Evolutionary conservation across 2,888 invertebrate genomes (phyloP), one percentile per base, ranked within the genome.

Genomic region (Drosophila merina): DNA sequence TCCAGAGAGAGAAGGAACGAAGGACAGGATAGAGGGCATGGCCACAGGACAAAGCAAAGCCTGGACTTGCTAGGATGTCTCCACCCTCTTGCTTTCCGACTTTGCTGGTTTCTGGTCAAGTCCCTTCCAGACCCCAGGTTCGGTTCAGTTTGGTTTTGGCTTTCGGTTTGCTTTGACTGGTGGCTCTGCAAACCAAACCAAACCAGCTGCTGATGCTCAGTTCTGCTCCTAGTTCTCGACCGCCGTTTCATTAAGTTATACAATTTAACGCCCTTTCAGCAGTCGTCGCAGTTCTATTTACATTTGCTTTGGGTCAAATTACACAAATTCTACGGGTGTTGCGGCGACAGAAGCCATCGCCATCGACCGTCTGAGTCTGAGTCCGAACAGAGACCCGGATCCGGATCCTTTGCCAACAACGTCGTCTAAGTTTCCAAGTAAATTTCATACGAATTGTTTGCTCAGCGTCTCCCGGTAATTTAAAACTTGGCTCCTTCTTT

Each of bases 251-350:
- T 90, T 90, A 90, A 90, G 89, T 90, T 89, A 88, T 86, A 87
- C 88, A 86, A 87, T 79, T 79, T 78, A 80, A 86, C 82, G 83
- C 86, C 82, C 82, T 81, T 80, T 79, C 79, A 76, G 76, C 75
- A 77, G 80, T 83, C 67, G 80, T 80, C 66, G 71, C 74, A 86
- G 79, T 85, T 89, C 87, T 90, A 90, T 90, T 90, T 90, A 90
- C 89, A 90, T 90, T 90, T 90, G 89, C 89, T 89, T 89, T 89
- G 89, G 89, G 89, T 90, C 90, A 89, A 90, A 90, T 90, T 90
- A 90, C 89, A 89, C 88, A 85, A 86, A 82, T 82, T 86, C 86
- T 87, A 87, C 84, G 84, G 86, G 87, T 85, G 84, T 87, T 85
- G 84, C 66, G 85, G 85, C 77, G 77, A 79, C 85, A 85, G 77